phyloP scores from a whole-genome alignment of 2,113 vertebrate species.

The Cygnus buccinator region DNA sequence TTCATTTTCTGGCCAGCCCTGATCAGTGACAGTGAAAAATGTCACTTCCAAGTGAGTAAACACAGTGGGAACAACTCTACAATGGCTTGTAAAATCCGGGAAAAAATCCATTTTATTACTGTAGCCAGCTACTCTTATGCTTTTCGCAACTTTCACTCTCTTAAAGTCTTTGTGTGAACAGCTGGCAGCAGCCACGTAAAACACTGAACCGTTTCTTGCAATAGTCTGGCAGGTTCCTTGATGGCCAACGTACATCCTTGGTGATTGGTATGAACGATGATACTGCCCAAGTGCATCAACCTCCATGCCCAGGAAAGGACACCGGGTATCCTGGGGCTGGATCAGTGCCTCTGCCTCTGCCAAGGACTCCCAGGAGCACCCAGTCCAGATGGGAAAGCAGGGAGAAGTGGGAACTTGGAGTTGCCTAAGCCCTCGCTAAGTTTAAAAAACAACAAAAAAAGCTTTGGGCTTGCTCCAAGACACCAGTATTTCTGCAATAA shows the following conservation, averaged over 20 bases:
- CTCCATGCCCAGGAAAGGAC: background rate
- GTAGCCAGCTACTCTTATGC: background rate
- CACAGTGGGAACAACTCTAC: background rate
- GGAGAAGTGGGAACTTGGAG: background rate
- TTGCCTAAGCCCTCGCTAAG: background rate
- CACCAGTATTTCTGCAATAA: background rate
- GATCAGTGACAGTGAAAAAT: background rate
- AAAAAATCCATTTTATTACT: background rate
- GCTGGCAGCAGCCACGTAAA: background rate
- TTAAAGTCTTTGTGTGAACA: background rate
- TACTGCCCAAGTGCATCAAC: background rate
- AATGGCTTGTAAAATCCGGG: background rate
- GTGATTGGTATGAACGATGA: background rate
- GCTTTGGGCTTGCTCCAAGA: background rate
- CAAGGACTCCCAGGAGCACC: background rate
- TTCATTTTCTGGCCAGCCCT: background rate
- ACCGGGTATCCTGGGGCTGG: background rate
- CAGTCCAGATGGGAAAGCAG: background rate
- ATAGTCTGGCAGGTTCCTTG: background rate
- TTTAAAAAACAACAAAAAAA: background rate
- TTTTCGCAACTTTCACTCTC: background rate
- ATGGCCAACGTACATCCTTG: background rate
- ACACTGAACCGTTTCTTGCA: background rate
- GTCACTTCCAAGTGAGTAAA: background rate
- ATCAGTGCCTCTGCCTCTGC: background rate